Percentiles rank a stretch among this genome's conserved stretches.
phyloP scores from a whole-genome alignment of 2,797 vertebrate species.

The Falco naumanni region DNA sequence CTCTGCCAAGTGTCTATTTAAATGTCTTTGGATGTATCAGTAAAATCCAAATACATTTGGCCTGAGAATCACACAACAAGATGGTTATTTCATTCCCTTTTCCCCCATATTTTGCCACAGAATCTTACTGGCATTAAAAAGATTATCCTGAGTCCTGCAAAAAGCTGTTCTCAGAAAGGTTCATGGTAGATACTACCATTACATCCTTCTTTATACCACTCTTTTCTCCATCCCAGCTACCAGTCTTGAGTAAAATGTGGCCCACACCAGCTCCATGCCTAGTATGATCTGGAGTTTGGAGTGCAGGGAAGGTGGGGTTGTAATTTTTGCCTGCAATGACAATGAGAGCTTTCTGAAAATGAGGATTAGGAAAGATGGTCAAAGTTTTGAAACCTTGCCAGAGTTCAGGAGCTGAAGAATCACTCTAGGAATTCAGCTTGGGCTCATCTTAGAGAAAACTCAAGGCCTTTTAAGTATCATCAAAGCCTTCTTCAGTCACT shows the following conservation, averaged over 20 bases:
- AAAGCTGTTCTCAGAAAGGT: not conserved
- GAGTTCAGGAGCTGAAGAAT: not conserved
- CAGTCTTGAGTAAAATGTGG: not conserved
- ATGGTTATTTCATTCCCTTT: not conserved
- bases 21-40: not conserved
- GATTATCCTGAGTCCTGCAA: not conserved
- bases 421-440: not conserved
- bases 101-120: not conserved
- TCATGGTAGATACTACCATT: not conserved
- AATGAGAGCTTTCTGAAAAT: not conserved
- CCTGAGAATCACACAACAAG: not conserved
- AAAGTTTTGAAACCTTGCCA: not conserved
- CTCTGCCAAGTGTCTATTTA: not conserved
- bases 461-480: not conserved
- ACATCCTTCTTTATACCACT: not conserved
- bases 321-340: not conserved
- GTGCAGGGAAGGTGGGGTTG: not conserved
- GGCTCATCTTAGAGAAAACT: not conserved
- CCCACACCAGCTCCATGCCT: not conserved
- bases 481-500: not conserved
- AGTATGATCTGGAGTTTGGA: not conserved
- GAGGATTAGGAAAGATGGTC: not conserved
- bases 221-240: not conserved
- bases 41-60: not conserved
- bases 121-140: not conserved